Conservation (phyloP, 2,113 vertebrate genomes). For the Crypturellus undulatus region DNA sequence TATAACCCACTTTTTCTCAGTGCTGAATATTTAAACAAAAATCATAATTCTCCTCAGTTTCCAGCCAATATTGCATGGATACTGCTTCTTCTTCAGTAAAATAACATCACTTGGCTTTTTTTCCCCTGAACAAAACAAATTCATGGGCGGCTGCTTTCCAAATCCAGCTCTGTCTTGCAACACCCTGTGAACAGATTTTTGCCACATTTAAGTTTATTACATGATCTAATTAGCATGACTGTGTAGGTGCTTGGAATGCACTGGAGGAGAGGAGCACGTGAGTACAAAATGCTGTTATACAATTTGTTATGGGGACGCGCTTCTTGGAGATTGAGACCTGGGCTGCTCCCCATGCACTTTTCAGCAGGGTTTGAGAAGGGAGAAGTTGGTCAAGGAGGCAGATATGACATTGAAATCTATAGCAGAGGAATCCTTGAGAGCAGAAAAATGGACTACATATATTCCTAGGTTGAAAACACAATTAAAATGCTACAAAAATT, state of each 20-base stretch:
- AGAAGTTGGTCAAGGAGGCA: neutral
- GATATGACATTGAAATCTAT: neutral
- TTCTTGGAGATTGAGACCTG: neutral
- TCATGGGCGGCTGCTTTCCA: conserved; percentile 33
- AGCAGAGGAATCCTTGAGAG: neutral
- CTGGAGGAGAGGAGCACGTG: conserved; percentile 7
- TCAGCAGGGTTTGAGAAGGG: neutral
- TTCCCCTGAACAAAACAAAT: conserved; percentile 44
- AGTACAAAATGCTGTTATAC: conserved; percentile 32
- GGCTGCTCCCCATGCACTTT: neutral
- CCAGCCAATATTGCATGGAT: neutral
- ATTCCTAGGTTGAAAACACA: neutral
- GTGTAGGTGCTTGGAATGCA: conserved; percentile 61
- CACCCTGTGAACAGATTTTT: conserved; percentile 47
- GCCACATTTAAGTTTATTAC: conserved; percentile 48
- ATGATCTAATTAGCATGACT: conserved; percentile 53
- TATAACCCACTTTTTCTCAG: neutral
- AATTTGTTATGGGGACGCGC: neutral
- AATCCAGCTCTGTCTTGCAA: conserved; percentile 44
- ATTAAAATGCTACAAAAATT: neutral
- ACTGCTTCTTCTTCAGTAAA: conserved; percentile 24
- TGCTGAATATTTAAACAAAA: neutral
- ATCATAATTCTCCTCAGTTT: neutral
- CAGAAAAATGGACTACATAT: neutral
- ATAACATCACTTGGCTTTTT: conserved; percentile 23